Base-by-base conservation (phyloP, 2,113 vertebrate genomes). In the Athene noctua region DNA sequence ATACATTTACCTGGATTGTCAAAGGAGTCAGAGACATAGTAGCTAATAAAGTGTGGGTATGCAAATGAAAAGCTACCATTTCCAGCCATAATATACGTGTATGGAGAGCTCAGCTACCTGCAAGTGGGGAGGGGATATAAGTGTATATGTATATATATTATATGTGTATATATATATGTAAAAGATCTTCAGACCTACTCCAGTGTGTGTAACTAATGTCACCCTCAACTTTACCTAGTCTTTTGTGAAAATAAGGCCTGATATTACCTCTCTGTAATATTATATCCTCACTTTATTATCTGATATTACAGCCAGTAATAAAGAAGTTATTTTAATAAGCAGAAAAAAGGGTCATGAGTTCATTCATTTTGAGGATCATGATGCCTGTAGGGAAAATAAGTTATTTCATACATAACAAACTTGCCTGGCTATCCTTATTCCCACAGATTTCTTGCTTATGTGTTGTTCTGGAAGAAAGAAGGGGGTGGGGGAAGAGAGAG, bases 291-390 rank as follows among this genome's bases (percentile, higher is more conserved):
- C 32, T 78, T 94, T 89, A 32, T 16, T 89, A 15, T 74, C 38
- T 91, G 65, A 42, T 96, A 93, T 87, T 89, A 70, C 6, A 81
- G 38, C 15, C 25, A 59, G 42, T 87, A 95, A 87, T 86, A 93
- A 91, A 87, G 44, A 15, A 36, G 21, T 61, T 78, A 55, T 80
- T 84, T 91, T 87, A 89, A 81, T 78, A 77, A 89, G 46, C 14
- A 49, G 26, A 93, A 42, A 47, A 86, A 51, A 87, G 91, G 61
- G 70, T 90, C 59, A 26, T 29, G n/a, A 74, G 59, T 78, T 91
- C 61, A 51, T 80, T 75, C 26, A 29, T 66, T 38, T 38, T 23
- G n/a, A 87, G 74, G 10, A 46, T 79, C 49, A 17, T 32, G 46
- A 73, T 54, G 8, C 27, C 51, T 80, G 21, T 72, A 80, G 51